A percentile compares a stretch with the other conserved stretches of the same genome.
Evolutionary conservation across 2,113 vertebrate genomes (phyloP).

Genomic region (Gymnorhina tibicen): DNA sequence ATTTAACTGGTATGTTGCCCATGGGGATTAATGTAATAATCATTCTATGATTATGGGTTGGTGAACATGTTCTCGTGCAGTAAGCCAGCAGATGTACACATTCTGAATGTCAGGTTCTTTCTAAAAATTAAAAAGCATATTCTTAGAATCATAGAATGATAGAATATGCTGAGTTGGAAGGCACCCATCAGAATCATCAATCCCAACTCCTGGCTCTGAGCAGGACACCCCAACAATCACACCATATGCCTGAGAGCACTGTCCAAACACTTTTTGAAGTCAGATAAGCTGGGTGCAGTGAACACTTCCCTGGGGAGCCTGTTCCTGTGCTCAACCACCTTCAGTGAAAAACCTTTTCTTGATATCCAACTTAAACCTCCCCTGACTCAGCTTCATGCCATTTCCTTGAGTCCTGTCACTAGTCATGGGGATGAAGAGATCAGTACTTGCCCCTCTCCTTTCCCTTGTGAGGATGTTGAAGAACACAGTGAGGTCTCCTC

Average conservation of each 20-base stretch:
- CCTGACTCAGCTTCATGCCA: neutral
- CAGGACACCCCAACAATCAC: neutral
- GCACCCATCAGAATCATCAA: neutral
- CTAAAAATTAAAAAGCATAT: neutral
- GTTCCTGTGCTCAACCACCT: neutral
- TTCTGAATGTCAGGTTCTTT: neutral
- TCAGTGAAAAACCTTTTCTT: neutral
- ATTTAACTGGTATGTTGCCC: neutral
- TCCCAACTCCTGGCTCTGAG: neutral
- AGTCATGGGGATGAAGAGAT: neutral
- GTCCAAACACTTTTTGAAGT: accelerated
- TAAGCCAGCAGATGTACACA: neutral
- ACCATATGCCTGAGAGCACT: neutral
- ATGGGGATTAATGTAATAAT: neutral
- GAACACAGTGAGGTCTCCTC: neutral
- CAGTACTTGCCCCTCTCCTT: neutral
- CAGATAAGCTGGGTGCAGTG: neutral
- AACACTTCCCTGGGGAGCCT: too few species aligned
- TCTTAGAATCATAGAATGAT: neutral
- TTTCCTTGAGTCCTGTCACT: neutral
- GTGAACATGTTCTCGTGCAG: neutral
- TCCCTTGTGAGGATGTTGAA: neutral
- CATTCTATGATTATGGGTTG: neutral
- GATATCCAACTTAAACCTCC: neutral
- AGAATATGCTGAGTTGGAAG: neutral